Evolutionary conservation across 2,888 invertebrate genomes (phyloP).

Genomic region (Napeogenes sylphis): DNA sequence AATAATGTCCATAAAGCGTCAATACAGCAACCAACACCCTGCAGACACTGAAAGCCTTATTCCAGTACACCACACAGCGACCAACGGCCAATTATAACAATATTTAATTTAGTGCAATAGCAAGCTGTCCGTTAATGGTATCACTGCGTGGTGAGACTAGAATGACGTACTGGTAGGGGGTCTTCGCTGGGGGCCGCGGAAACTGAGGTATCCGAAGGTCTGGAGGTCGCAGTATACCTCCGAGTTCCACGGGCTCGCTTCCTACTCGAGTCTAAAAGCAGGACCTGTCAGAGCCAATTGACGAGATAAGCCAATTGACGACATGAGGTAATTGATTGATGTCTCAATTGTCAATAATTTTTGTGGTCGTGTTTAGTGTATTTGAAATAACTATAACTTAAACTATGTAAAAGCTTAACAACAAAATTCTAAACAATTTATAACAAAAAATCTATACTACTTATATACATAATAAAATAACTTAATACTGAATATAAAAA

Average conservation of each 20-base stretch:
- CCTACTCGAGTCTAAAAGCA: constrained; percentile 75
- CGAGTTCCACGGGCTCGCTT: constrained; percentile 62
- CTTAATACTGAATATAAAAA: background rate
- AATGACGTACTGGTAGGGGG: constrained; percentile 70
- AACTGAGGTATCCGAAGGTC: constrained; percentile 71
- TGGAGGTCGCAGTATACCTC: constrained; percentile 69
- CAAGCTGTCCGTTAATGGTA: constrained; percentile 22
- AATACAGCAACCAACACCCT: constrained; percentile 73
- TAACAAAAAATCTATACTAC: background rate
- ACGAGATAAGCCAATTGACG: constrained; percentile 7
- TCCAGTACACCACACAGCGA: constrained; percentile 68
- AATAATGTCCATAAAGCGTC: constrained; percentile 40
- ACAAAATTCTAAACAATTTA: background rate
- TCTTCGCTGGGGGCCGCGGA: constrained; percentile 74
- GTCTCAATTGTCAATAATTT: constrained; percentile 19
- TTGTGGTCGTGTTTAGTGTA: background rate
- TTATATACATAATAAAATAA: background rate
- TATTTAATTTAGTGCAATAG: background rate
- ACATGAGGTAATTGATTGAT: constrained; percentile 39
- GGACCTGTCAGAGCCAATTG: constrained; percentile 74
- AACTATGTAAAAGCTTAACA: too few species aligned
- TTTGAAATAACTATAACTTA: too few species aligned
- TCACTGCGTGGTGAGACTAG: constrained; percentile 68
- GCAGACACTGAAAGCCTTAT: constrained; percentile 74
- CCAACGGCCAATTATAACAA: constrained; percentile 13